Evolutionary conservation across 2,113 vertebrate genomes (phyloP), one percentile per base, ranked within the genome.

Genomic region (Anoplopoma fimbria): DNA sequence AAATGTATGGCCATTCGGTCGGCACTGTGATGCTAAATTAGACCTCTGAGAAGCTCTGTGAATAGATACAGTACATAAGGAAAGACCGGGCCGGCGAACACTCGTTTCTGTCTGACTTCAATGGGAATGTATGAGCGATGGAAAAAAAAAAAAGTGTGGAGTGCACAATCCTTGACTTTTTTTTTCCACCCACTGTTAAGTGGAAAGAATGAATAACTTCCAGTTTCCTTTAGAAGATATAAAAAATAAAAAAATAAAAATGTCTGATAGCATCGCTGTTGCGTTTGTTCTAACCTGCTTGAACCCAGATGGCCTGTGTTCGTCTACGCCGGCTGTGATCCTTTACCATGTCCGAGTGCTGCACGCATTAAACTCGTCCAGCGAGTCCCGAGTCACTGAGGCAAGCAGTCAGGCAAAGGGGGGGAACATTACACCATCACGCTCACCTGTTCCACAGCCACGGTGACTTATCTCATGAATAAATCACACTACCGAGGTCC

Each of bases 391-490:
- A 91, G 89, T 93, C 89, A 91, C 74, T 90, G 88, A 89, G 78
- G 88, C 90, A 90, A 74, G 87, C 83, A 88, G 88, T 85, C 88
- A 87, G 85, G 85, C 90, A 72, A 87, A 58, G 27, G 42, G 83
- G 57, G 86, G 88, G 81, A 93, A 93, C 91, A 89, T 91, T 91
- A 93, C 89, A 93, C 88, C 81, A 86, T 90, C 82, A 89, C 79
- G 82, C 85, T 93, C 91, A 93, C 94, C 91, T 94, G 86, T 85
- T 91, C 91, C 90, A 87, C 88, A 89, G 89, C 87, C 75, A 84
- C 31, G 72, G 89, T 91, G 88, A 92, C 91, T 93, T 92, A 90
- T 92, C 90, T 91, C 88, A 90, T 94, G 86, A 93, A 94, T 94
- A 94, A 93, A 95, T 93, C 91, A 90, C 86, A 63, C 69, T 42